Percentiles rank a stretch among this genome's conserved stretches.
Evolutionary conservation across 2,797 vertebrate genomes (phyloP).

Genomic region (Chaunax sp.): DNA sequence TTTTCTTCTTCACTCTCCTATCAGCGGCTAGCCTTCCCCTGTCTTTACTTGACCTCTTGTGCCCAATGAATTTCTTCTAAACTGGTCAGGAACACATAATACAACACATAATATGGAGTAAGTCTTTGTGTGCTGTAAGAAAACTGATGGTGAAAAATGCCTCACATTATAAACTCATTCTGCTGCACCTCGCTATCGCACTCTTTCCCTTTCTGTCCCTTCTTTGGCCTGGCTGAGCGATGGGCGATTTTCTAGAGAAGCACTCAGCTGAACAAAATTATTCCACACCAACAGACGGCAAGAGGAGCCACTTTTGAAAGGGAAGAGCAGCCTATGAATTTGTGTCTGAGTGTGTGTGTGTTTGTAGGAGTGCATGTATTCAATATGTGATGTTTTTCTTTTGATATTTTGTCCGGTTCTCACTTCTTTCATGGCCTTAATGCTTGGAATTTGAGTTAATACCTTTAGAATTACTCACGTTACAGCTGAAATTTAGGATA

Average conservation of each 20-base stretch:
- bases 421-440: neutral
- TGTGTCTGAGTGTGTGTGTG: conserved; percentile 25
- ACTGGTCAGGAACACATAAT: conserved; percentile 44
- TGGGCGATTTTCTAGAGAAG: conserved; percentile 72
- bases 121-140: conserved; percentile 49
- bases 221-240: conserved; percentile 59
- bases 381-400: conserved; percentile 19
- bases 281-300: conserved; percentile 68
- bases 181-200: conserved; percentile 30
- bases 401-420: neutral
- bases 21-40: conserved; percentile 39
- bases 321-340: conserved; percentile 61
- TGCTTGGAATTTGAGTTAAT: neutral
- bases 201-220: conserved; percentile 46
- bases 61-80: conserved; percentile 57
- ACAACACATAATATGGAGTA: conserved; percentile 22
- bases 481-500: conserved; percentile 2
- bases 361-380: conserved; percentile 21
- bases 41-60: conserved; percentile 50
- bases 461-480: conserved; percentile 3
- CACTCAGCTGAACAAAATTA: conserved; percentile 77
- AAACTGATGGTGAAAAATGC: conserved; percentile 46
- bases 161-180: conserved; percentile 55
- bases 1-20: conserved; percentile 17
- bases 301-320: conserved; percentile 60